These are phyloP conservation scores for Elanus axillaris DNA, from an alignment of 2,113 vertebrate species.

Conservation along the genomic window DNA sequence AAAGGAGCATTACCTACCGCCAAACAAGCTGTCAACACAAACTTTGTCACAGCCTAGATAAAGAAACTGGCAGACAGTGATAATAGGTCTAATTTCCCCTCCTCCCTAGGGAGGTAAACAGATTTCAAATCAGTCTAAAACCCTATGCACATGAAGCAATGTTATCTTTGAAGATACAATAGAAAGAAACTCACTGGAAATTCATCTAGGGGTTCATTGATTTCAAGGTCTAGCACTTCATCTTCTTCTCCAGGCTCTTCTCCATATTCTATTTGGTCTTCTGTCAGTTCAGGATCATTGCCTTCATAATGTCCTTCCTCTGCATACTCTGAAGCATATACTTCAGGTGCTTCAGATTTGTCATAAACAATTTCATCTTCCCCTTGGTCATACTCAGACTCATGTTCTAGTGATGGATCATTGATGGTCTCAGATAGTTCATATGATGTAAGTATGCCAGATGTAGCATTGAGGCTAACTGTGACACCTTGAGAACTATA, in stretches of 20 bases:
- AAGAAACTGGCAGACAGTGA: conserved; percentile 90
- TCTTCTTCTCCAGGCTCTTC: conserved; percentile 81
- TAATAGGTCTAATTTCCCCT: conserved; percentile 88
- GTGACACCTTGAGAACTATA: conserved; percentile 78
- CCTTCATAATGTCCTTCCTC: conserved; percentile 79
- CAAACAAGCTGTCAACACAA: conserved; percentile 97
- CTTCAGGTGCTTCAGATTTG: conserved; percentile 74
- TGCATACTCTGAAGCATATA: conserved; percentile 74
- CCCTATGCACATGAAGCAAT: conserved; percentile 69
- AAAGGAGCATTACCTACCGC: conserved; percentile 82
- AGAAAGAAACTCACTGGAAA: conserved; percentile 89
- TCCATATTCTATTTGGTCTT: conserved; percentile 83
- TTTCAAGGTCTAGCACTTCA: conserved; percentile 93
- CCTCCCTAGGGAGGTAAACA: conserved; percentile 79
- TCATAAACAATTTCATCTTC: conserved; percentile 78
- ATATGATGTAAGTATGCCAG: conserved; percentile 77
- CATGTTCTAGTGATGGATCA: conserved; percentile 69
- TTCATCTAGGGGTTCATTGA: conserved; percentile 94
- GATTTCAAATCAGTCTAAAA: conserved; percentile 79
- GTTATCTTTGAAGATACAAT: conserved; percentile 78
- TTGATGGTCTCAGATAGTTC: conserved; percentile 73
- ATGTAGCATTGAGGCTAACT: conserved; percentile 80
- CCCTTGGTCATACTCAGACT: conserved; percentile 77
- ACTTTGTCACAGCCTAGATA: conserved; percentile 93
- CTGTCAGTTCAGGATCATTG: conserved; percentile 72